Evolutionary conservation across 2,888 invertebrate genomes (phyloP).

Genomic region (Criorhina ranunculi): DNA sequence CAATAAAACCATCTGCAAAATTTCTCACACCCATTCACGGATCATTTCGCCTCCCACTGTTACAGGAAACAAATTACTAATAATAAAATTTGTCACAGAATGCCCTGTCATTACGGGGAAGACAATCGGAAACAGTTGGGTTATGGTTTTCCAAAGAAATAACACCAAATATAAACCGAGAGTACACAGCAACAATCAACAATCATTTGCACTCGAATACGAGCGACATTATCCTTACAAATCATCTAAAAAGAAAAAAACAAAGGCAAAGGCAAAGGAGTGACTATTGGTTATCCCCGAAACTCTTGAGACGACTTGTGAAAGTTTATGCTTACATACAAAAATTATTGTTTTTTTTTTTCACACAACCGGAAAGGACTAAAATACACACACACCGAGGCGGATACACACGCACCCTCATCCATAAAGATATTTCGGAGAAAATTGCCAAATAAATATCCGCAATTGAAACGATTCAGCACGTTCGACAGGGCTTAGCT

Average conservation of each 20-base stretch:
- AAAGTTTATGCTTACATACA: constrained; percentile 46
- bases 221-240: constrained; percentile 60
- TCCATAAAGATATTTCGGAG: constrained; percentile 65
- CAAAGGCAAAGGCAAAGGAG: constrained; percentile 21
- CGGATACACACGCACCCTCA: constrained; percentile 61
- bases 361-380: constrained; percentile 49
- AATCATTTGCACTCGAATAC: constrained; percentile 67
- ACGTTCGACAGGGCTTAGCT: constrained; percentile 74
- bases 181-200: constrained; percentile 52
- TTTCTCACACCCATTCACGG: constrained; percentile 66
- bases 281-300: constrained; percentile 1
- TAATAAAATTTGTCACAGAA: constrained; percentile 71
- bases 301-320: constrained; percentile 36
- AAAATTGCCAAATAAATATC: constrained; percentile 75
- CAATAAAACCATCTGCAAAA: constrained; percentile 67
- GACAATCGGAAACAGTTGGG: constrained; percentile 68
- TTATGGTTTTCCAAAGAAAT: constrained; percentile 59
- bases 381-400: constrained; percentile 51
- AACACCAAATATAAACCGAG: background rate
- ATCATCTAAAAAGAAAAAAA: constrained; percentile 36
- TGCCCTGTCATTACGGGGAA: constrained; percentile 30
- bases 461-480: constrained; percentile 74
- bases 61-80: constrained; percentile 53
- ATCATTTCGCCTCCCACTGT: constrained; percentile 59
- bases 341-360: constrained; percentile 37